Evolutionary conservation across 2,888 invertebrate genomes (phyloP), one percentile per base, ranked within the genome.

Genomic region (Digitonthophagus gazella): DNA sequence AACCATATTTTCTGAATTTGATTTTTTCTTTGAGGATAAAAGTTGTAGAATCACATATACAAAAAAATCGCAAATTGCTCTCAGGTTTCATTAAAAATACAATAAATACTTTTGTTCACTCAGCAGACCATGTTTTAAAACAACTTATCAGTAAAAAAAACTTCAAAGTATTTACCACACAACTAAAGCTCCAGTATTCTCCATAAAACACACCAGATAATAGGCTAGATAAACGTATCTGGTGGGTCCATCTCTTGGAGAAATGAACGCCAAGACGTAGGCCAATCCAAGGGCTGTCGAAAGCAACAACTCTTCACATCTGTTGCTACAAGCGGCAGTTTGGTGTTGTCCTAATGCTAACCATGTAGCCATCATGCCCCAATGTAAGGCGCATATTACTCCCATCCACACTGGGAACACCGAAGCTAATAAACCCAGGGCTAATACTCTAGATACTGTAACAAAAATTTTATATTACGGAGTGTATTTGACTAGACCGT

Each of bases 181-280:
- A 64, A 84, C 83, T 61, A 84, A 75, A 54, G 83, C 82, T 63
- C 81, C 83, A 3, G 84, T 84, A 75, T 84, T 84, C 71, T 84
- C 84, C 82, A 84, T 83, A 73, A 84, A 84, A 74, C 84, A 84
- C 4, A 84, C 83, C 67, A 83, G 77, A 75, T 84, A 84, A 74
- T 84, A 84, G 11, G 81, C 83, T 22, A 84, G 72, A 73, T 84
- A 84, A n/a, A 83, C 78, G 72, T 84, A 84, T 69, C 88, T 81
- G 2, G 89, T 88, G 44, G 86, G 86, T 44, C 88, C 88, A 75
- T 88, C 88, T 71, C 86, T 81, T 3, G 88, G 85, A 71, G 88
- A 87, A 71, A 88, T 83, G 78, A 86, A 88, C 61, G 87, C 86
- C 74, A 89, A 83, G 16, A 89, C 84, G 78, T 88, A 87, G 1